These are phyloP conservation scores for Amaurobius ferox DNA, from an alignment of 2,888 invertebrate species.

Conservation along the genomic window DNA sequence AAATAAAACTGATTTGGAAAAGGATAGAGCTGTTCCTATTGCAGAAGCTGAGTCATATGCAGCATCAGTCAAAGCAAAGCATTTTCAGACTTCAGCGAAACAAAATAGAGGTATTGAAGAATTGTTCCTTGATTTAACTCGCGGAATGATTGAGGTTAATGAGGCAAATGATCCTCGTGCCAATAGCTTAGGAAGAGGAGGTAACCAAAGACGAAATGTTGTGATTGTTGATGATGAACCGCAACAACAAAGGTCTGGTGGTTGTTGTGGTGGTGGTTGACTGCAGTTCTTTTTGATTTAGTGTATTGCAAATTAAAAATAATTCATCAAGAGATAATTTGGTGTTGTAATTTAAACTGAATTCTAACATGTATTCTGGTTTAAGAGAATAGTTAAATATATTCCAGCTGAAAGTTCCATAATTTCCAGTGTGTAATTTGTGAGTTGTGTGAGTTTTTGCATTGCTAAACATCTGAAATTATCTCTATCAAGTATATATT, in stretches of 20 bases:
- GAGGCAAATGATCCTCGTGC: slow-evolving; percentile 58
- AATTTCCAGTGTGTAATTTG: no score
- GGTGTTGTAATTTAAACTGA: background rate
- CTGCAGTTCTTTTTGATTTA: background rate
- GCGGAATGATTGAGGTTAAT: slow-evolving; percentile 69
- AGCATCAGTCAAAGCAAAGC: slow-evolving; percentile 91
- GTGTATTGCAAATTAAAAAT: background rate
- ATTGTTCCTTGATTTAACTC: slow-evolving; percentile 73
- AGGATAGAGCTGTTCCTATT: slow-evolving; percentile 88
- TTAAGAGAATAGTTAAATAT: background rate
- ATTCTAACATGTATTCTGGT: background rate
- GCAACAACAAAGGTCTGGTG: slow-evolving; percentile 47
- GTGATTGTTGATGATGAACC: slow-evolving; percentile 72
- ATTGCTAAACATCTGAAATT: no score
- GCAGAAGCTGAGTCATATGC: slow-evolving; percentile 95
- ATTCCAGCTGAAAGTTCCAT: no score
- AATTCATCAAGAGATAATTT: background rate
- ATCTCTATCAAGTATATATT: no score
- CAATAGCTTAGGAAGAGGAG: slow-evolving; percentile 58
- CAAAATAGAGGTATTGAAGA: slow-evolving; percentile 83
- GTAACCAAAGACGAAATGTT: slow-evolving; percentile 65
- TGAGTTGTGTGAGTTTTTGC: no score
- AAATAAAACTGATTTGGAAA: slow-evolving; percentile 97
- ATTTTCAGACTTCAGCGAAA: slow-evolving; percentile 96
- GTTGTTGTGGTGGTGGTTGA: slow-evolving; percentile 71